Conservation (phyloP, 2,888 invertebrate genomes). For the Malthinus flaveolus region DNA sequence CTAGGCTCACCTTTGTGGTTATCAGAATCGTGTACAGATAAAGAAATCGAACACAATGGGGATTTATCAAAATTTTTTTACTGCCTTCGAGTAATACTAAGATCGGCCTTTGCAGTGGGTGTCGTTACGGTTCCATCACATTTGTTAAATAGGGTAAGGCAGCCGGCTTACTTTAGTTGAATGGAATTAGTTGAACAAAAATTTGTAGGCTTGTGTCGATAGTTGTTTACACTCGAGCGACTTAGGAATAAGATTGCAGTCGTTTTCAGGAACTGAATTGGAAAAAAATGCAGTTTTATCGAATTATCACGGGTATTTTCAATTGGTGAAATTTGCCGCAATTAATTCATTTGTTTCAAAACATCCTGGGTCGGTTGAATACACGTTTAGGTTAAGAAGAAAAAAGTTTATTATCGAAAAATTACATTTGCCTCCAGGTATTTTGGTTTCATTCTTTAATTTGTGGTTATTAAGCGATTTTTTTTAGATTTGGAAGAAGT, state of each 20-base stretch:
- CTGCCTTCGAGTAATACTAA: slow-evolving; percentile 68
- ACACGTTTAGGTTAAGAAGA: slow-evolving; percentile 82
- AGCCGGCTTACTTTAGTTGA: too few relatives aligned
- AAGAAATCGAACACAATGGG: slow-evolving; percentile 44
- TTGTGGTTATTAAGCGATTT: slow-evolving; percentile 33
- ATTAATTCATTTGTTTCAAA: slow-evolving; percentile 76
- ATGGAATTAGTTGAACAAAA: neutral
- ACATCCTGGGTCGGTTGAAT: slow-evolving; percentile 77
- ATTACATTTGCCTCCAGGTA: slow-evolving; percentile 76
- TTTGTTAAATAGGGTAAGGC: slow-evolving; percentile 63
- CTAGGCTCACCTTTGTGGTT: slow-evolving; percentile 85
- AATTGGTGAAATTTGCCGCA: slow-evolving; percentile 76
- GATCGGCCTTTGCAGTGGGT: slow-evolving; percentile 74
- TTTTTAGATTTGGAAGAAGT: slow-evolving; percentile 58
- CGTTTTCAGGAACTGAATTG: slow-evolving; percentile 80
- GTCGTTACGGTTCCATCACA: slow-evolving; percentile 80
- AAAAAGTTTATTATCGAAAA: slow-evolving; percentile 87
- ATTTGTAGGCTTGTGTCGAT: slow-evolving; percentile 27
- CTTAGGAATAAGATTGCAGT: slow-evolving; percentile 76
- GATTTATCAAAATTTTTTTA: slow-evolving; percentile 71
- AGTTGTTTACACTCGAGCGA: slow-evolving; percentile 69
- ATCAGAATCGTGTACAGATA: too few relatives aligned
- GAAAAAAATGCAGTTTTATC: too few relatives aligned
- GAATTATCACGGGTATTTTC: slow-evolving; percentile 85
- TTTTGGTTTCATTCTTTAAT: slow-evolving; percentile 11